These are phyloP conservation scores for Micrasema longulum DNA, from an alignment of 1,140 invertebrate genomes.

Conservation along the genomic window DNA sequence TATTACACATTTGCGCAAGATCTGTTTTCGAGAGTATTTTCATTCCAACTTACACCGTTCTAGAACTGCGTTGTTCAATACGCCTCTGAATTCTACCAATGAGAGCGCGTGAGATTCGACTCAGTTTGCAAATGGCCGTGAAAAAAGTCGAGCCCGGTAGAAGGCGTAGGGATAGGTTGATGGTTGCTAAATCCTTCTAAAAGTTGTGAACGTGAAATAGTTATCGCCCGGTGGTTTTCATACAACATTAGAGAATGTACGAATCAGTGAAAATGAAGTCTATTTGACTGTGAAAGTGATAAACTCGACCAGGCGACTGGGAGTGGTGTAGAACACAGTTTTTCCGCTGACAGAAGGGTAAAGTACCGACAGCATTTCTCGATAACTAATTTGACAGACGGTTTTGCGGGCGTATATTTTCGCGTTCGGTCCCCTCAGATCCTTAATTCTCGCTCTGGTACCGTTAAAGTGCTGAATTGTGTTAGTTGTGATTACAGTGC, in stretches of 20 bases:
- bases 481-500: slow-evolving; percentile 22
- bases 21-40: slow-evolving; percentile 7
- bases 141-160: slow-evolving; percentile 63
- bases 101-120: slow-evolving; percentile 63
- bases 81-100: slow-evolving; percentile 61
- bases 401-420: slow-evolving; percentile 50
- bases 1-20: neutral
- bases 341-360: slow-evolving; percentile 66
- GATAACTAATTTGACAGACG: slow-evolving; percentile 50
- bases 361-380: slow-evolving; percentile 56
- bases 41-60: neutral
- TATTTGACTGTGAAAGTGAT: slow-evolving; percentile 66
- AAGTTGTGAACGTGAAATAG: slow-evolving; percentile 61
- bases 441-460: slow-evolving; percentile 22
- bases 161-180: slow-evolving; percentile 66
- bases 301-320: slow-evolving; percentile 60
- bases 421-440: slow-evolving; percentile 47
- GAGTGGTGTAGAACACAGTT: slow-evolving; percentile 62
- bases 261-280: slow-evolving; percentile 67
- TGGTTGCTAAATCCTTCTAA: slow-evolving; percentile 61
- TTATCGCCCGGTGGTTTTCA: slow-evolving; percentile 63
- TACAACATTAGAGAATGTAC: slow-evolving; percentile 65
- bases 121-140: slow-evolving; percentile 70
- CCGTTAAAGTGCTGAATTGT: neutral
- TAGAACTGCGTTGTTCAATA: slow-evolving; percentile 15